Evolutionary conservation across 2,113 vertebrate genomes (phyloP).

Genomic region (Aleadryas rufinucha): DNA sequence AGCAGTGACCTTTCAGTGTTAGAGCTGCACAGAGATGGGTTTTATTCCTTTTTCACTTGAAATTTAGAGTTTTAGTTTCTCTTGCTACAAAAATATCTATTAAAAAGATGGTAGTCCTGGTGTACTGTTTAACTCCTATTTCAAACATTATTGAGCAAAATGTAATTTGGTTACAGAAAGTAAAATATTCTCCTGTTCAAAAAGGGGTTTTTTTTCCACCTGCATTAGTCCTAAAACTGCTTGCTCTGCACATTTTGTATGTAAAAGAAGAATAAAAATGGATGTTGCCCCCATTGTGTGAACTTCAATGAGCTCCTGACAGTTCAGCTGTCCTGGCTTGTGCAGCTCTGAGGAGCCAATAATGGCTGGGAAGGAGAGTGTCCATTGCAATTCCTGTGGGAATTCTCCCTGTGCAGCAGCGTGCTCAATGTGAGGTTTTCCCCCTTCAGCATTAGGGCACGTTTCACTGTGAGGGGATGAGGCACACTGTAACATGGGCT

Average conservation of each 20-base stretch:
- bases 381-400: neutral
- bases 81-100: neutral
- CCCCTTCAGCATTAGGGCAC: neutral
- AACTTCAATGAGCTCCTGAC: neutral
- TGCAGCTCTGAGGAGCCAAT: neutral
- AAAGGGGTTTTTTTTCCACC: neutral
- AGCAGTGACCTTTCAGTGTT: slow-evolving; percentile 7
- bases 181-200: neutral
- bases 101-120: neutral
- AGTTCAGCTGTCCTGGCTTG: neutral
- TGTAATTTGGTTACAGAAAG: neutral
- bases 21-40: neutral
- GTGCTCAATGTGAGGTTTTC: neutral
- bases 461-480: neutral
- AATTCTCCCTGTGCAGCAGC: neutral
- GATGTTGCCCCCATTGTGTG: neutral
- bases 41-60: neutral
- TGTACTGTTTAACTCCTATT: neutral
- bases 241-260: neutral
- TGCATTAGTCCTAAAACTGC: neutral
- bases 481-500: neutral
- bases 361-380: neutral
- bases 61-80: neutral
- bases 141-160: neutral
- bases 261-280: neutral